Base-by-base conservation (phyloP, 2,113 vertebrate genomes). In the Myiozetetes cayanensis region DNA sequence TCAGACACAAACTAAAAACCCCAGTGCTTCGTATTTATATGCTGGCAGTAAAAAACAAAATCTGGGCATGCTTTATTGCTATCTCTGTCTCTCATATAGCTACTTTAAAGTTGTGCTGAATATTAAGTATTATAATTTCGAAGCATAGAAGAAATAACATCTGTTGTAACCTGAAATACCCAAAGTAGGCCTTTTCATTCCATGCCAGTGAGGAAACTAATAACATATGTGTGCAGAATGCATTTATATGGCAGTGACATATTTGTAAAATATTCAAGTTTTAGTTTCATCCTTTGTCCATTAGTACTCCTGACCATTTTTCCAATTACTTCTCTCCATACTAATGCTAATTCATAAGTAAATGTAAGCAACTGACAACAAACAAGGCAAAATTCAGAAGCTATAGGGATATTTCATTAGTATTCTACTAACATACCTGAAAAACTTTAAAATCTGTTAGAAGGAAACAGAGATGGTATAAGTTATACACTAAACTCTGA, bases 151-250 rank as follows among this genome's bases (percentile, higher is more conserved):
- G 61, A 95, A 96, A 65, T 65, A 94, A 84, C 83, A 80, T 90
- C 88, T 94, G 72, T 76, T 92, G 49, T 78, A 96, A 95, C 70
- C 90, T 92, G 88, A 86, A 94, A 94, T 86, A 93, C 68, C 44
- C 41, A 65, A 93, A 96, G 76, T 75, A 81, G 59, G 75, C 24
- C 85, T 95, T 95, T 95, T 95, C 76, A 86, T 86, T 91, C 88
- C 58, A 44, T 93, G 83, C 83, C 94, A 93, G 79, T 90, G 73
- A 84, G 49, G 44, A 93, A 93, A 96, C 79, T 44, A 85, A 33
- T 44, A 93, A 86, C 73, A 74, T 80, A 67, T 61, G 76, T 61
- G 76, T 93, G 49, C 70, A 87, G 83, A 94, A 56, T 25, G 23
- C 46, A 94, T 82, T 95, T 80, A 66, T 33, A 79, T 56, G 35